Evolutionary conservation across 35 echinoderm and acorn worm genomes (phyloP).

Genomic region (Lytechinus variegatus): DNA sequence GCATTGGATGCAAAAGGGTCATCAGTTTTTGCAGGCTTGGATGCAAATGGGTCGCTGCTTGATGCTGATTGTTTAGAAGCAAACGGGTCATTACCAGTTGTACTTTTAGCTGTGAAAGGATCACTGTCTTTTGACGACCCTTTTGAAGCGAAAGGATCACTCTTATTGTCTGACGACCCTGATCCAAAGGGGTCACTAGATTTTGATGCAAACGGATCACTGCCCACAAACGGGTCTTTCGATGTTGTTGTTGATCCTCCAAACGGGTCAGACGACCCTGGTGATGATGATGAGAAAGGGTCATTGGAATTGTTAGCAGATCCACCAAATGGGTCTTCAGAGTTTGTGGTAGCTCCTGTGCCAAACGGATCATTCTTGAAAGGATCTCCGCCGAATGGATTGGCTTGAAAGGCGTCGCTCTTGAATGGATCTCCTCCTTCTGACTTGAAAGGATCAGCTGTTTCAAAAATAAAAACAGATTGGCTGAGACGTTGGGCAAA

Average conservation of each 20-base stretch:
- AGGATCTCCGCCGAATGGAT: conserved; percentile 93
- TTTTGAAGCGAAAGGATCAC: conserved; percentile 32
- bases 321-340: conserved; percentile 38
- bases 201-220: conserved; percentile 28
- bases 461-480: not conserved
- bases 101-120: conserved; percentile 57
- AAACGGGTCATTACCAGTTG: conserved; percentile 9
- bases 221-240: conserved; percentile 35
- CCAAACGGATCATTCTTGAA: conserved; percentile 77
- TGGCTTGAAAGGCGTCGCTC: conserved; percentile 69
- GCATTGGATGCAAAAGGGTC: conserved; percentile 57
- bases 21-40: not conserved
- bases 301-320: conserved; percentile 33
- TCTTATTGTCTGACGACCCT: not conserved
- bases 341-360: conserved; percentile 23
- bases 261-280: conserved; percentile 37
- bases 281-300: conserved; percentile 53
- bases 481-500: too few relatives aligned
- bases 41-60: conserved; percentile 61
- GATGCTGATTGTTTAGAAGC: not conserved
- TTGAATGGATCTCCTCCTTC: conserved; percentile 88
- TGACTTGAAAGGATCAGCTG: conserved; percentile 42
- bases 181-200: conserved; percentile 39
- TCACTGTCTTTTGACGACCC: conserved; percentile 39
- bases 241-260: conserved; percentile 11